Conservation (phyloP, 2,113 vertebrate genomes). For the Nannospalax galili region DNA sequence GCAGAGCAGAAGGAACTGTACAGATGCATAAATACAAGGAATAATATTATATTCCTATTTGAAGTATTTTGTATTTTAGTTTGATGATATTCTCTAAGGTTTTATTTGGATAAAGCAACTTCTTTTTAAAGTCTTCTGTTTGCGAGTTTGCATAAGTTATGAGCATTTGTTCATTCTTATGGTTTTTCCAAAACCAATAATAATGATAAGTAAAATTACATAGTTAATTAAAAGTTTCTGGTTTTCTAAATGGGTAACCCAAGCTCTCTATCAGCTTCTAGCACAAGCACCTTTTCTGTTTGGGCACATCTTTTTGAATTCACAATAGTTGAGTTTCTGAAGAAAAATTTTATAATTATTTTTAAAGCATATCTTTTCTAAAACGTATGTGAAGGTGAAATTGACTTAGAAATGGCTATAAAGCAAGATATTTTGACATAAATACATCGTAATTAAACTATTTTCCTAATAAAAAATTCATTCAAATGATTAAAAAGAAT, state of each 20-base stretch:
- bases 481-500: neutral
- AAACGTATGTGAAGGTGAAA: neutral
- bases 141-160: neutral
- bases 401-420: neutral
- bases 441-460: neutral
- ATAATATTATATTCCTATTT: neutral
- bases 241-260: neutral
- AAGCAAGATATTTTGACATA: neutral
- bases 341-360: conserved; percentile 2
- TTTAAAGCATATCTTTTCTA: neutral
- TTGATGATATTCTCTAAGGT: neutral
- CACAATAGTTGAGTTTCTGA: neutral
- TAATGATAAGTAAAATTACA: neutral
- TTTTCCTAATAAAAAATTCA: neutral
- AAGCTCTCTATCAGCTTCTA: neutral
- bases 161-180: neutral
- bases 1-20: neutral
- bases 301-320: neutral
- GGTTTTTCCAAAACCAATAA: neutral
- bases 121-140: conserved; percentile 42
- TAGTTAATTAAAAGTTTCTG: neutral
- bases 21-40: neutral
- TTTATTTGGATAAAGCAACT: neutral
- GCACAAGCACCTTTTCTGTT: neutral
- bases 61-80: neutral